These are phyloP conservation scores for Neopelma chrysocephalum DNA, from an alignment of 2,797 vertebrate genomes.

Conservation along the genomic window DNA sequence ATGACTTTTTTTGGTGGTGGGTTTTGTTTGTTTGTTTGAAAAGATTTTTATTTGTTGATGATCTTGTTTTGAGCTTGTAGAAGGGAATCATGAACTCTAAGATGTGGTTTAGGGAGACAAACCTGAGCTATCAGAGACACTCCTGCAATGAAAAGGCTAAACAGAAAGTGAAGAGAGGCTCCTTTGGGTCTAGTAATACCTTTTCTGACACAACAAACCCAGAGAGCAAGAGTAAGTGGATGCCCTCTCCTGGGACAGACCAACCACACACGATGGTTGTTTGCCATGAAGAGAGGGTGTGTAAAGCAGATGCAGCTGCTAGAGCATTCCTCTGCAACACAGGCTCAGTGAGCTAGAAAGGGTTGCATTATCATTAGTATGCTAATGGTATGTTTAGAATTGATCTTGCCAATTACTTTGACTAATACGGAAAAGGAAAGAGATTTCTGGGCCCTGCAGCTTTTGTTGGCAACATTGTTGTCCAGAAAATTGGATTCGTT, in stretches of 20 bases:
- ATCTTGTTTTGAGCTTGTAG: neutral
- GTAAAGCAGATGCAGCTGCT: neutral
- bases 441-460: neutral
- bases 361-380: neutral
- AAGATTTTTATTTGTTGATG: neutral
- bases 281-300: neutral
- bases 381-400: neutral
- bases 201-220: neutral
- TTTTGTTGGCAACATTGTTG: neutral
- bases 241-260: neutral
- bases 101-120: neutral
- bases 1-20: too few relatives aligned
- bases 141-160: neutral
- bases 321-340: neutral
- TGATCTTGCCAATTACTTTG: neutral
- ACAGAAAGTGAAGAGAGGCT: neutral
- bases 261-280: accelerated
- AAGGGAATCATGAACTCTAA: neutral
- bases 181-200: neutral
- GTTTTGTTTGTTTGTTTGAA: neutral
- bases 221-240: neutral
- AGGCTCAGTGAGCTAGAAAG: neutral
- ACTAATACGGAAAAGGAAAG: neutral
- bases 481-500: neutral
- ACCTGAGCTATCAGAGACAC: neutral